Evolutionary conservation across 2,797 vertebrate species (phyloP), one percentile per base, ranked within the genome.

Genomic region (Mus caroli): DNA sequence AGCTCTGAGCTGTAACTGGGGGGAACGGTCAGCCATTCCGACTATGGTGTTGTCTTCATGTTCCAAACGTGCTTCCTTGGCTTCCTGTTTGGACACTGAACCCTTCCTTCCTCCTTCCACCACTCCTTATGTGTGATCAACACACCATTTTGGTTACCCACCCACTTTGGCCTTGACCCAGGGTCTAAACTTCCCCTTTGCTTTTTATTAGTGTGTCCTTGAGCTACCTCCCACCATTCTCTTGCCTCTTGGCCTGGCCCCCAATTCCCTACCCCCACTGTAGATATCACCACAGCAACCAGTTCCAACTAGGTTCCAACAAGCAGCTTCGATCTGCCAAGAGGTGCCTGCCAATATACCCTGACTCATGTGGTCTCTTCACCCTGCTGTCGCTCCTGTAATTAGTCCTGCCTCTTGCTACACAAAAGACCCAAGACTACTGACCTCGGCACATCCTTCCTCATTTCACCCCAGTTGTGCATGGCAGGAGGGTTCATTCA

Each of bases 251-350:
- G 96, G 93, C 90, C 85, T 87, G 58, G 60, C 64, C 96, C 75
- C 64, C 46, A 54, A 13, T 56, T 67, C 37, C 69, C 86, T 28
- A 56, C 71, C 80, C 83, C 46, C 79, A 58, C 92, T 43, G 31
- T 80, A 91, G 58, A 78, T 71, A 75, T 93, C 97, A 94, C 97
- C 96, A 96, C 91, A 98, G 97, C 95, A 98, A 97, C 97, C 54
- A 3, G 46, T 17, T 80, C 93, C 88, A 95, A 85, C 43, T 46
- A 58, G 50, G 64, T 80, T 91, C 62, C 87, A 95, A 71, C 15
- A 78, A 92, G 94, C 88, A 34, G 56, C 78, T 94, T 93, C 75
- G 82, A 19, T 88, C 75, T 94, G 96, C 50, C 82, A 31, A 93
- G 79, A 92, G 76, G 83, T 3, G 3, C 58, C 85, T 96, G 96